Percentiles rank a stretch among this genome's conserved stretches.
Evolutionary conservation across 2,797 vertebrate species (phyloP).

Genomic region (Bradypodion pumilum): DNA sequence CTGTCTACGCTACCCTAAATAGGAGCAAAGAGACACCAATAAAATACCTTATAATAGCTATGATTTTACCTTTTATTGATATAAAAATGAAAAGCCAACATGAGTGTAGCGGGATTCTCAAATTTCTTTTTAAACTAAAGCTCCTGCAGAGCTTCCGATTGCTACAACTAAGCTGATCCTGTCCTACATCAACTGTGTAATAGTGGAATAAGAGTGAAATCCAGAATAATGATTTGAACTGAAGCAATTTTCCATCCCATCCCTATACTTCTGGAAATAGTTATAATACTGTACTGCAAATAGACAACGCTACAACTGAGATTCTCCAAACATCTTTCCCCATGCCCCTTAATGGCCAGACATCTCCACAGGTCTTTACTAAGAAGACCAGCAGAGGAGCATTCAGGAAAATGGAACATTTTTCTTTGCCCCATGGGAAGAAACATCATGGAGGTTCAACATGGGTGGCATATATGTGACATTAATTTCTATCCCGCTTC

Average conservation of each 20-base stretch:
- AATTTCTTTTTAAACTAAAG: background rate
- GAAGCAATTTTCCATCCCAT: background rate
- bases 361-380: background rate
- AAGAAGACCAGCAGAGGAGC: background rate
- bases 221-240: background rate
- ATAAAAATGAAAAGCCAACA: background rate
- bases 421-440: background rate
- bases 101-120: background rate
- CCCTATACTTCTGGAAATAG: background rate
- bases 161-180: background rate
- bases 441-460: conserved; percentile 12
- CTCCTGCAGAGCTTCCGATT: background rate
- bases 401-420: conserved; percentile 4
- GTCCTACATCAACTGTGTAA: background rate
- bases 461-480: background rate
- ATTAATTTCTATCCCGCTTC: background rate
- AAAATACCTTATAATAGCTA: background rate
- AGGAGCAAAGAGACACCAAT: background rate
- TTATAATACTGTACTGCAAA: background rate
- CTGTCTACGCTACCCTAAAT: background rate
- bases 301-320: background rate
- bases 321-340: conserved; percentile 3
- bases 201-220: background rate
- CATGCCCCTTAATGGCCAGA: conserved; percentile 5
- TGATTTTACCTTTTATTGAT: background rate